Conservation (phyloP, 2,888 invertebrate genomes). For the Drosophila nigricruria region DNA sequence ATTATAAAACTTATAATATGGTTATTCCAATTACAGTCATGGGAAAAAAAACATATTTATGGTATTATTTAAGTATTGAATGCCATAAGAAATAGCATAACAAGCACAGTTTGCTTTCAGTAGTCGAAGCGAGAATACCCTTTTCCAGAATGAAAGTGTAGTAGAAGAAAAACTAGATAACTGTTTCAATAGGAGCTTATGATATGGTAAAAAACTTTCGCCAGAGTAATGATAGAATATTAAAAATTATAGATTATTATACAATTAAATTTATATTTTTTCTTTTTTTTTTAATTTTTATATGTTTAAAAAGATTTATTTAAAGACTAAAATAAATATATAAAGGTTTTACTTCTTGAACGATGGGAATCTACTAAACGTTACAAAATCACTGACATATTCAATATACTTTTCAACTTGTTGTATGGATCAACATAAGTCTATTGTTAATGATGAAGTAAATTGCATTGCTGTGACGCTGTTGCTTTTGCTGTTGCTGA, state of each 20-base stretch:
- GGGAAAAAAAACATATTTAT: background rate
- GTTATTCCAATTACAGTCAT: no score
- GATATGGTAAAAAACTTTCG: no score
- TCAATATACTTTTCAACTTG: background rate
- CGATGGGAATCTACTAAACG: background rate
- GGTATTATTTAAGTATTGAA: background rate
- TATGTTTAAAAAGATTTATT: background rate
- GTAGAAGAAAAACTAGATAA: no score
- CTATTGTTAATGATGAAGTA: slow-evolving; percentile 32
- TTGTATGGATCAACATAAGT: slow-evolving; percentile 19
- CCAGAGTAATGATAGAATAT: no score
- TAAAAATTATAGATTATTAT: no score
- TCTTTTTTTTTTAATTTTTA: no score
- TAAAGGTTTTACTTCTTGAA: background rate
- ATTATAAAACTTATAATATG: no score
- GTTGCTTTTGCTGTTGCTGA: slow-evolving; percentile 28
- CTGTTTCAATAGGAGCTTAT: no score
- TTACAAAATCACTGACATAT: background rate
- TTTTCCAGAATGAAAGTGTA: no score
- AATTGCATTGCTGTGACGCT: slow-evolving; percentile 29
- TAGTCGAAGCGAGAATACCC: background rate
- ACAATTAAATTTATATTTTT: no score
- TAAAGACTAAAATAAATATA: background rate
- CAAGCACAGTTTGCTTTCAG: background rate
- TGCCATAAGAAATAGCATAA: background rate